Evolutionary conservation across 2,113 vertebrate genomes (phyloP), one percentile per base, ranked within the genome.

Genomic region (Chitala chitala): DNA sequence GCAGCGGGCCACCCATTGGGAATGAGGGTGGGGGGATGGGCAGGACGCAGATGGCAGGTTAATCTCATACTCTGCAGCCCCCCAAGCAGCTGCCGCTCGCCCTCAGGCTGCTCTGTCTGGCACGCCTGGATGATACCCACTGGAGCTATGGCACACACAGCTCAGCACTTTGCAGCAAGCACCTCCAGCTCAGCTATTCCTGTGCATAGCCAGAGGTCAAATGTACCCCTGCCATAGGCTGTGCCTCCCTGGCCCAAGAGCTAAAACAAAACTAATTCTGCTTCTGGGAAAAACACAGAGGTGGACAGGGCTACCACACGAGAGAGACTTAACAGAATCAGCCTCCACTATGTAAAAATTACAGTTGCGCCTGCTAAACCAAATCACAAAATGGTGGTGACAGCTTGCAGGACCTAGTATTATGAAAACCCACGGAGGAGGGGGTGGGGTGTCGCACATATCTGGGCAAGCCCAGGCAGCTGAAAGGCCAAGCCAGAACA

Each of bases 181-280:
- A 42, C 64, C 22, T 58, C 64, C 53, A 69, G 73, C 51, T 75
- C 64, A 58, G 73, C 73, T 75, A 75, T 75, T 75, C 65, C 42
- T 69, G 53, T 33, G 15, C 26, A 22, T 13, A 5, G 38, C 7
- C 29, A 65, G 22, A 44, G 40, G 42, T 48, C 42, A 73, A 73
- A 50, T 74, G 38, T 74, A 66, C 40, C 73, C 73, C 53, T 12
- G 3, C 24, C 13, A 44, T 36, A 68, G 24, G 48, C 31, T 26
- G 46, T 31, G 8, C 61, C 63, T 5, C 36, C n/a, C 5, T 26
- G 13, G 40, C 42, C 53, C 58, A 59, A 26, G 40, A 17, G 29
- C 48, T 50, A 2, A 33, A n/a, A 24, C 38, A n/a, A 4, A 17
- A 46, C 26, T 13, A 17, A 20, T 48, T 55, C 26, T 48, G 50